These are phyloP conservation scores for Lepidurus couesii DNA, from an alignment of 1,140 invertebrate species.

Conservation along the genomic window DNA sequence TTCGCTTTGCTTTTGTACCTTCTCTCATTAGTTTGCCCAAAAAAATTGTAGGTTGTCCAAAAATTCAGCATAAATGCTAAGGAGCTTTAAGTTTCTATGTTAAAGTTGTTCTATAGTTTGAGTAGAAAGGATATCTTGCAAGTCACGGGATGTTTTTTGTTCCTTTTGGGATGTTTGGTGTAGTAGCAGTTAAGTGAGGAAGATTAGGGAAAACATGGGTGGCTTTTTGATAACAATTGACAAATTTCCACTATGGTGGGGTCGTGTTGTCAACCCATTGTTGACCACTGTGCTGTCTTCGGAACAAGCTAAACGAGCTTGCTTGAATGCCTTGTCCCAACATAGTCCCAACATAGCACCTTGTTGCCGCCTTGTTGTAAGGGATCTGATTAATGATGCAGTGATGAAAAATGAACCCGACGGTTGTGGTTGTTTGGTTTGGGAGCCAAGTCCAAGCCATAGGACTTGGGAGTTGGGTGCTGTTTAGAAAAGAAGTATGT, in stretches of 20 bases:
- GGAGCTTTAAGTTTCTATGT: too few relatives aligned
- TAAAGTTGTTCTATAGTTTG: too few relatives aligned
- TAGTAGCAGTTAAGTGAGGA: background rate
- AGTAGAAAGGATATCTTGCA: background rate
- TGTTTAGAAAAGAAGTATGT: background rate
- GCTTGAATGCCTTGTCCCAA: background rate
- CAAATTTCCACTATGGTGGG: background rate
- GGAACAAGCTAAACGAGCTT: slow-evolving; percentile 1
- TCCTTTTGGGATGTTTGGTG: background rate
- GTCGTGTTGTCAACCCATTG: background rate
- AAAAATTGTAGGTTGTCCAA: too few relatives aligned
- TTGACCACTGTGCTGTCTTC: background rate
- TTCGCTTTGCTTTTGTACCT: too few relatives aligned
- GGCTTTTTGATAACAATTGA: background rate
- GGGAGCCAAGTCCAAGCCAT: background rate
- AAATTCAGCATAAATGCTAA: too few relatives aligned
- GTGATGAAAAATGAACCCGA: slow-evolving; percentile 12
- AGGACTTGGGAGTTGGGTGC: too few relatives aligned
- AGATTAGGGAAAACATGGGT: background rate
- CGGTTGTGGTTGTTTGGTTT: background rate
- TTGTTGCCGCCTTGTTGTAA: slow-evolving; percentile 15
- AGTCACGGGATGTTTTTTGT: background rate
- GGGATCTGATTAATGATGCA: background rate
- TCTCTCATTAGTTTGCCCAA: too few relatives aligned
- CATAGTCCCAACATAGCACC: background rate